These are phyloP conservation scores for Heliconius ismenius DNA, from an alignment of 2,888 invertebrate genomes.

Conservation along the genomic window DNA sequence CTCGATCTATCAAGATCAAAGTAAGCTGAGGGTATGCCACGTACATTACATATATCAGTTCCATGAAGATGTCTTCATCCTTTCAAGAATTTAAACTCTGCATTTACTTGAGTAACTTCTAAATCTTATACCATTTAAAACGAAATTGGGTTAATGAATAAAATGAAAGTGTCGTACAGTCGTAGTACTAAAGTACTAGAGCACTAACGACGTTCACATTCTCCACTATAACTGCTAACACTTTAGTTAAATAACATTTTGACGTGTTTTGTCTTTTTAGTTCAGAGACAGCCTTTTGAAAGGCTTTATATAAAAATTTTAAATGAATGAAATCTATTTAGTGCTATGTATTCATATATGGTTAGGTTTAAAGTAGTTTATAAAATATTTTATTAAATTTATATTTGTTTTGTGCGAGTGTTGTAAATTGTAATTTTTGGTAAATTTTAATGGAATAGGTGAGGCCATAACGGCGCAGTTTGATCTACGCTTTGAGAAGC, in stretches of 20 bases:
- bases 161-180: conserved; percentile 32
- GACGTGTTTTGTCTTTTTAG: conserved; percentile 23
- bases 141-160: conserved; percentile 25
- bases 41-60: not conserved
- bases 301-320: not conserved
- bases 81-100: not conserved
- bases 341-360: not conserved
- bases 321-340: not conserved
- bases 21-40: no score
- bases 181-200: conserved; percentile 33
- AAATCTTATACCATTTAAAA: conserved; percentile 21
- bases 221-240: conserved; percentile 15
- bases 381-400: not conserved
- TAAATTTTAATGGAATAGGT: not conserved
- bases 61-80: not conserved
- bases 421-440: no score
- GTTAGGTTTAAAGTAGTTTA: not conserved
- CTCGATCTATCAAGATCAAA: no score
- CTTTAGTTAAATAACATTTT: conserved; percentile 33
- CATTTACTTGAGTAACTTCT: conserved; percentile 12
- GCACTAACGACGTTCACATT: conserved; percentile 43
- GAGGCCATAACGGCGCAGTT: no score
- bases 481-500: no score
- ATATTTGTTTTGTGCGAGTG: not conserved
- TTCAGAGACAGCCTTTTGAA: not conserved